Evolutionary conservation across 1,140 invertebrate genomes (phyloP), one percentile per base, ranked within the genome.

Genomic region (Coelopa frigida): DNA sequence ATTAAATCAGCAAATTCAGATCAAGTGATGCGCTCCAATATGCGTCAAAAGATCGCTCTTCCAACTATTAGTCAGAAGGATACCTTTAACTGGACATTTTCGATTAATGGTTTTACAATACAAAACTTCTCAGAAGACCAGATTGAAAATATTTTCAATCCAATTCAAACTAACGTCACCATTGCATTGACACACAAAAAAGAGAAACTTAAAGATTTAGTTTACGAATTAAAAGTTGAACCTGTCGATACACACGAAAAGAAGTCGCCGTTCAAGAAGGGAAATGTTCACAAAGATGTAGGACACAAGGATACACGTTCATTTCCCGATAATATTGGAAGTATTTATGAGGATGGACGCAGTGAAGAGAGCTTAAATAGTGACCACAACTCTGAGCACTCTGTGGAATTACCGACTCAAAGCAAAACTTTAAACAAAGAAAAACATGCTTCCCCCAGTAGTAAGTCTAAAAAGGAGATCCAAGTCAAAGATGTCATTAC

Each of bases 151-250:
- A 44, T 65, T 11, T 7, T 65, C 3, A 48, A 73, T 48, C 77
- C 78, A 15, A 60, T 81, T 0, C 73, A 75, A 7, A 71, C 79
- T 3, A 80, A 73, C 38, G 73, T 76, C 11, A 81, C 79, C 1
- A 22, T 64, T 26, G 61, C 56, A 1, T 3, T 59, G 15, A 61
- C 61, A 1, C 39, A 58, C 10, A 46, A 38, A 20, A 27, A 37
- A 23, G 43, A 45, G 18, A 45, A 12, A 5, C n/a, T 22, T 5
- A 36, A 15, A n/a, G 26, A 37, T 17, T 2, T 17, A 6, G 32
- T 22, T 5, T 24, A 15, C n/a, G 26, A 37, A 17, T 2, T 17
- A 6, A 39, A 18, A 38, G 8, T 8, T 10, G 44, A 46, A 26
- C 12, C 18, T 18, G 12, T 39, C 11, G 11, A 23, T 2, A 5